A percentile compares a stretch with the other conserved stretches of the same genome.
Conservation (phyloP, 2,888 invertebrate genomes). For the Matsumyia berberina region DNA sequence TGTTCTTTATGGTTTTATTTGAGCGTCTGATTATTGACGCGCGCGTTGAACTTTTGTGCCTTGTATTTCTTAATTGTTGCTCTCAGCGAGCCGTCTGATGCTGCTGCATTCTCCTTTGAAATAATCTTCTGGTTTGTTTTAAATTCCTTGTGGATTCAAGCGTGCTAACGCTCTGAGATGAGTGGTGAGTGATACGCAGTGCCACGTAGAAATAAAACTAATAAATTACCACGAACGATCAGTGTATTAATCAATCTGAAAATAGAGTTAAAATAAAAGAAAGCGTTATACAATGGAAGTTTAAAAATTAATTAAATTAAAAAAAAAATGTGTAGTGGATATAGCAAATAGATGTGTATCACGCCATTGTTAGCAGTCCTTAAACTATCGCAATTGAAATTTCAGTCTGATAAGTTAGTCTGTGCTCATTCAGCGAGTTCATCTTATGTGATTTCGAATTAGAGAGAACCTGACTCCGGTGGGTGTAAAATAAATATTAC, state of each 20-base stretch:
- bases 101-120: conserved; percentile 56
- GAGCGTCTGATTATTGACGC: conserved; percentile 59
- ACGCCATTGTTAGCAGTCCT: no score
- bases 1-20: conserved; percentile 27
- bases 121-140: conserved; percentile 27
- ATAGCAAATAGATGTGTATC: no score
- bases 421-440: no score
- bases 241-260: conserved; percentile 61
- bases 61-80: conserved; percentile 40
- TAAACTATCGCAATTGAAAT: no score
- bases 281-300: conserved; percentile 34
- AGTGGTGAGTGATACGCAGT: conserved; percentile 70
- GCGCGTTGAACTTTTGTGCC: conserved; percentile 73
- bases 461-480: no score
- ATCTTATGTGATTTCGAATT: no score
- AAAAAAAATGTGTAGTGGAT: no score
- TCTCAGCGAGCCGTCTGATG: conserved; percentile 49
- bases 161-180: conserved; percentile 20
- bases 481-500: no score
- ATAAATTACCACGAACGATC: conserved; percentile 41
- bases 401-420: no score
- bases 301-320: not conserved
- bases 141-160: conserved; percentile 27
- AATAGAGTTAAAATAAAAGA: conserved; percentile 36
- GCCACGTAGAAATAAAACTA: conserved; percentile 57